Evolutionary conservation across 2,888 invertebrate species (phyloP), one percentile per base, ranked within the genome.

Genomic region (Xanthorhoe spadicearia): DNA sequence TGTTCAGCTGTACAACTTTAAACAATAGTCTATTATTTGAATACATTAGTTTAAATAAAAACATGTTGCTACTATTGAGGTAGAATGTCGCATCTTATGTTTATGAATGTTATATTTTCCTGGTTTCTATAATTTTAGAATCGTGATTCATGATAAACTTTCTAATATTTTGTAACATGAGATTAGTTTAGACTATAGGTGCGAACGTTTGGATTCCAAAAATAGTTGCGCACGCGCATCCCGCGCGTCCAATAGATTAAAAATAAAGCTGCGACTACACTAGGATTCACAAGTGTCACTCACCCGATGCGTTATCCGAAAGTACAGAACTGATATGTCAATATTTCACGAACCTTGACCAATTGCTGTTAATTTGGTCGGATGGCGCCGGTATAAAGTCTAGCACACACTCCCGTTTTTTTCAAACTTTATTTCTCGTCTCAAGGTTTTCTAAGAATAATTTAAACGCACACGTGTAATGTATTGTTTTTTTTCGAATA

Each of bases 151-250:
- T 53, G 3, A 19, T 8, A n/a, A 74, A 78, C 77, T 80, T 80
- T 82, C 77, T 78, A 68, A 71, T 77, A 73, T 81, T 80, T 81
- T 86, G 92, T 86, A 92, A 92, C 77, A 75, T 84, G 90, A 90
- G 88, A 89, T 83, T 86, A 82, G 83, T 82, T 85, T 84, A 83
- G 78, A 81, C 77, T 82, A 81, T 85, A 84, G 83, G 82, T 85
- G 87, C 83, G 82, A 86, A 87, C 85, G 83, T 79, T 81, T 78
- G 79, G 74, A 85, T 72, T 83, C 92, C 87, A 86, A 92, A 92
- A 92, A 92, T 92, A 92, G 92, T 81, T 83, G 75, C 83, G 82
- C 54, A 70, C 76, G 87, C 85, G 87, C 88, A 85, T 88, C 86
- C 79, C 87, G 83, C 79, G 84, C 84, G 83, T 81, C 78, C 79